Evolutionary conservation across 2,113 vertebrate genomes (phyloP), one percentile per base, ranked within the genome.

Genomic region (Lophotis ruficrista): DNA sequence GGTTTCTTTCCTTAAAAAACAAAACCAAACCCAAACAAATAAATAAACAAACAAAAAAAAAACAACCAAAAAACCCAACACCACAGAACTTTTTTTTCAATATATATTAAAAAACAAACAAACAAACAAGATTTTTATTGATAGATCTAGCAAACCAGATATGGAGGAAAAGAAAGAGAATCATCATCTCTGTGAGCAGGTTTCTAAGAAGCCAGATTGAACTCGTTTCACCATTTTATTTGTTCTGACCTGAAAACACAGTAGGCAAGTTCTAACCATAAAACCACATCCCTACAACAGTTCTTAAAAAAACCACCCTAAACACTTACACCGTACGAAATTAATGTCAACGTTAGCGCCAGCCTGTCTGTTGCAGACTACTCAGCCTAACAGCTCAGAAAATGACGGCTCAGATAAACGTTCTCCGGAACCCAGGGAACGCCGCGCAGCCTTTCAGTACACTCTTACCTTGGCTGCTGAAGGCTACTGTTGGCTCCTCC

Each of bases 171-270:
- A 83, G 27, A 58, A 45, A 70, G 27, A 48, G 48, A 91, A 54
- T 6, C 19, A 61, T 28, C 31, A 28, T 65, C 87, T 62, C 7
- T 2, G 9, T 25, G 48, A 51, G n/a, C 7, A 47, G 28, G 56
- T 72, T 90, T 82, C 83, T 82, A 50, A 2, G 18, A 79, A 90
- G 89, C 64, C 94, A 96, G 79, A 94, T 1, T 84, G 73, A 91
- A 77, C 78, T 94, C 31, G 28, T 91, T 95, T 79, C 68, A 79
- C 66, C 77, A 84, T 85, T 72, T 95, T 25, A 89, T 97, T 83
- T 93, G 96, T 87, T 87, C 94, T 92, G 82, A 94, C 89, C 92
- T 96, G 91, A 96, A 97, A 96, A 93, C 47, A 62, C 41, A 87
- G 69, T 6, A 95, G 93, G 70, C 90, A 94, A 89, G 94, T 94